Evolutionary conservation across 2,888 invertebrate genomes (phyloP).

Genomic region (Aphrophora alni): DNA sequence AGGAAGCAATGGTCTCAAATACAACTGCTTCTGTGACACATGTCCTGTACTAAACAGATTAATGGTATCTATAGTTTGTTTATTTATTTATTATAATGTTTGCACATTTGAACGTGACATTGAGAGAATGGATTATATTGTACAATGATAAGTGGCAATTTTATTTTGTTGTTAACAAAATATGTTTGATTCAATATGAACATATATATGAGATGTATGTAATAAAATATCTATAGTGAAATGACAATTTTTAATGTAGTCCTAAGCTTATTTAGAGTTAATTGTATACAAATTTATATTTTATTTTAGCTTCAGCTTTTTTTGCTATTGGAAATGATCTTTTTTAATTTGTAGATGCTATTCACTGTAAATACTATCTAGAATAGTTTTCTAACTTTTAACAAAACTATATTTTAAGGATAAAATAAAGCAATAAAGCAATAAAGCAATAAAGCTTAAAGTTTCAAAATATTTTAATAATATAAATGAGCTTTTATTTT

Average conservation of each 20-base stretch:
- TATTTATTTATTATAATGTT: background rate
- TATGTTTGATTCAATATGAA: background rate
- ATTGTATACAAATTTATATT: background rate
- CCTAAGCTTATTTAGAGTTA: background rate
- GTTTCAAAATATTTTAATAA: too few species aligned
- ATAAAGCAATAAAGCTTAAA: too few species aligned
- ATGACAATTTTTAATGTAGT: background rate
- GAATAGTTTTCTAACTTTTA: too few species aligned
- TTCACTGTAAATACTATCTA: too few species aligned
- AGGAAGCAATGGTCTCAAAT: constrained; percentile 70
- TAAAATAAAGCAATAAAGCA: too few species aligned
- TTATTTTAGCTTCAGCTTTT: background rate
- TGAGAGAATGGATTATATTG: background rate
- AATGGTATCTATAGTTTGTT: background rate
- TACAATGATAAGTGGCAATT: background rate
- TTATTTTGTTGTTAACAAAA: too few species aligned
- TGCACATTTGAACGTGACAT: background rate
- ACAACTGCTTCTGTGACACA: constrained; percentile 57
- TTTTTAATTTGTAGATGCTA: too few species aligned
- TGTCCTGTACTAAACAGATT: constrained; percentile 46
- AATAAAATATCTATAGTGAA: background rate
- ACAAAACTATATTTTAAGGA: too few species aligned
- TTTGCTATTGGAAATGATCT: too few species aligned
- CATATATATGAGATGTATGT: background rate
- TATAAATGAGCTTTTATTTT: too few species aligned